Evolutionary conservation across 2,888 invertebrate species (phyloP).

Genomic region (Taenaris catops): DNA sequence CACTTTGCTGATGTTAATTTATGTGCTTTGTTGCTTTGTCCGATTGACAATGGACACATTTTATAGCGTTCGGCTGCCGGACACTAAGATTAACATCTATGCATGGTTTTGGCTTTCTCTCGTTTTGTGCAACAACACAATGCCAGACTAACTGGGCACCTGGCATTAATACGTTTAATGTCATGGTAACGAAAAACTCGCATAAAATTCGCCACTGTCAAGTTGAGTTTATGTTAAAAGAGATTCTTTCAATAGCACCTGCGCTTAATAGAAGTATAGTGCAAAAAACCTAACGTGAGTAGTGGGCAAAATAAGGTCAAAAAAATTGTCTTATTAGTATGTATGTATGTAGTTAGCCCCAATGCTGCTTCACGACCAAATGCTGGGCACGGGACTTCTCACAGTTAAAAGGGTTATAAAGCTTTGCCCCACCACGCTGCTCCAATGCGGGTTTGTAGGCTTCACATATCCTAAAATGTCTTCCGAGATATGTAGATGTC

Average conservation of each 20-base stretch:
- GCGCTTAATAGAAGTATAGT: background rate
- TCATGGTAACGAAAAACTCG: conserved; percentile 30
- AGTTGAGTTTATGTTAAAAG: conserved; percentile 4
- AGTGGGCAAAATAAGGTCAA: too few relatives aligned
- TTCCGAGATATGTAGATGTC: too few relatives aligned
- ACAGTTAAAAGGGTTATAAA: too few relatives aligned
- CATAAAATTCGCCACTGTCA: conserved; percentile 4
- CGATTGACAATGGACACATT: conserved; percentile 55
- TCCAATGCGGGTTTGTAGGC: too few relatives aligned
- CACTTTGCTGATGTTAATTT: conserved; percentile 77
- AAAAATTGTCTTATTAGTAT: too few relatives aligned
- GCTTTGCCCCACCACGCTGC: too few relatives aligned
- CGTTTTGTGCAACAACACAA: conserved; percentile 73
- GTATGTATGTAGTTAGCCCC: too few relatives aligned
- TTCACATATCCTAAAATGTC: too few relatives aligned
- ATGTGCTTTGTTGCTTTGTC: conserved; percentile 75
- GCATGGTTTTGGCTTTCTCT: conserved; percentile 67
- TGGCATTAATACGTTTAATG: conserved; percentile 56
- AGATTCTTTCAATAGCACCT: background rate
- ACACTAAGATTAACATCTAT: conserved; percentile 76
- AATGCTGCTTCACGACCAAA: too few relatives aligned
- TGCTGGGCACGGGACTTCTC: too few relatives aligned
- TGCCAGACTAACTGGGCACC: conserved; percentile 58
- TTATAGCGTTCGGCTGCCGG: conserved; percentile 72
- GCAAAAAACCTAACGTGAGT: too few relatives aligned